Evolutionary conservation across 2,888 invertebrate species (phyloP), one percentile per base, ranked within the genome.

Genomic region (Drosophila anomelani): DNA sequence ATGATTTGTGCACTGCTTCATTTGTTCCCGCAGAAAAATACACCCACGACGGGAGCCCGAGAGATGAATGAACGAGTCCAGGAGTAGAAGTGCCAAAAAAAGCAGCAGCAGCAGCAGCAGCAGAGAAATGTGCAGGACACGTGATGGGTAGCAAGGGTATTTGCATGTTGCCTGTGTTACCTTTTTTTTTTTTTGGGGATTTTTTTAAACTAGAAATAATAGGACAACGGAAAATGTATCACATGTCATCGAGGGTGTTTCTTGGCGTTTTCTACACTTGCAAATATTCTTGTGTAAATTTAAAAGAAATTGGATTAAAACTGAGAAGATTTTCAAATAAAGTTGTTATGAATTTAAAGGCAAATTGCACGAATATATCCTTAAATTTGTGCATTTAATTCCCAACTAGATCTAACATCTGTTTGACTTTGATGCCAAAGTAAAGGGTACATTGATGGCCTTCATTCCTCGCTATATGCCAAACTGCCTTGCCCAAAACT

Each of bases 1-100:
- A 75, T 80, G 86, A 76, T 80, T 85, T 78, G 75, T 70, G 71
- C 43, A 49, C 41, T 46, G 75, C 66, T 81, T 81, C 68, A 76
- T 78, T 78, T 78, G 81, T 70, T 59, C 54, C 60, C 54, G 15
- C 51, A 36, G 23, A 53, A 23, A 36, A 23, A 36, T 53, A 53
- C 51, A 53, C 51, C 51, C 36, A 23, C 51, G 20, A 6, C 36
- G 20, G 3, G 36, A 36, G 36, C 3, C 12, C 15, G 36, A 4
- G 51, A 54, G 51, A 54, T 54, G 54, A 54, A 54, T 38, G 38
- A 12, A 38, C 26, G 54, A 15, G 54, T 36, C 54, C 23, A 9
- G 36, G 51, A 23, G 36, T 53, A 15, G 51, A 20, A 36, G 51
- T 23, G 36, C 51, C 51, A 23, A 53, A 53, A 51, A 53, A 36